A percentile compares a stretch with the other conserved stretches of the same genome.
These are phyloP conservation scores for Oxycera nigricornis DNA, from an alignment of 2,888 invertebrate species.

Conservation along the genomic window DNA sequence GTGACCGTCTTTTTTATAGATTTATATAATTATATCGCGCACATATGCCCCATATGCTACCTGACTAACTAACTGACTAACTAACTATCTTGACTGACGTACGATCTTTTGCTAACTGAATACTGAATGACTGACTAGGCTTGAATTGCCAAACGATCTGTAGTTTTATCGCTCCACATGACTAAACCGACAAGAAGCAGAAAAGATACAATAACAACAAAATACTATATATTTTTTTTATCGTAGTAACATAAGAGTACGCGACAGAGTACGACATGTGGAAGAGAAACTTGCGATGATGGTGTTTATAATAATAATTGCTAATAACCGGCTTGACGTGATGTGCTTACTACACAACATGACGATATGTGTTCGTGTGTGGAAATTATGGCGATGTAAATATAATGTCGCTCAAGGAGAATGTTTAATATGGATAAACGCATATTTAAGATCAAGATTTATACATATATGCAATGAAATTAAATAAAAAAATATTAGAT, in stretches of 20 bases:
- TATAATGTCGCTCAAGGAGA: constrained; percentile 25
- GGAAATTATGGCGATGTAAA: not conserved
- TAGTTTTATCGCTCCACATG: constrained; percentile 35
- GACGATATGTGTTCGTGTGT: not conserved
- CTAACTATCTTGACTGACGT: too few relatives aligned
- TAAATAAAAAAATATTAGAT: not conserved
- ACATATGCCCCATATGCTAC: too few relatives aligned
- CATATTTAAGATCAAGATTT: not conserved
- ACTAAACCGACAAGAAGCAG: not conserved
- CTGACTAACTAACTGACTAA: too few relatives aligned
- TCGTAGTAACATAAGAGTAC: too few relatives aligned
- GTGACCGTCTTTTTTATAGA: constrained; percentile 8
- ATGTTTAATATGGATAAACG: not conserved
- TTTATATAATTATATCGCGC: constrained; percentile 17
- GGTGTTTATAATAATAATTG: constrained; percentile 34
- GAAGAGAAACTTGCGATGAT: not conserved
- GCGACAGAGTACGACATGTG: not conserved
- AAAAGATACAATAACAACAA: not conserved
- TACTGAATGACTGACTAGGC: constrained; percentile 41
- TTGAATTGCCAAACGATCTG: constrained; percentile 19
- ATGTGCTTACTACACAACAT: constrained; percentile 31
- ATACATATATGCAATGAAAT: not conserved
- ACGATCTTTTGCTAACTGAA: constrained; percentile 40
- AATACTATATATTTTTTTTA: not conserved
- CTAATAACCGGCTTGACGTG: constrained; percentile 37